These are phyloP conservation scores for Agapornis roseicollis DNA, from an alignment of 2,113 vertebrate species.

Conservation along the genomic window DNA sequence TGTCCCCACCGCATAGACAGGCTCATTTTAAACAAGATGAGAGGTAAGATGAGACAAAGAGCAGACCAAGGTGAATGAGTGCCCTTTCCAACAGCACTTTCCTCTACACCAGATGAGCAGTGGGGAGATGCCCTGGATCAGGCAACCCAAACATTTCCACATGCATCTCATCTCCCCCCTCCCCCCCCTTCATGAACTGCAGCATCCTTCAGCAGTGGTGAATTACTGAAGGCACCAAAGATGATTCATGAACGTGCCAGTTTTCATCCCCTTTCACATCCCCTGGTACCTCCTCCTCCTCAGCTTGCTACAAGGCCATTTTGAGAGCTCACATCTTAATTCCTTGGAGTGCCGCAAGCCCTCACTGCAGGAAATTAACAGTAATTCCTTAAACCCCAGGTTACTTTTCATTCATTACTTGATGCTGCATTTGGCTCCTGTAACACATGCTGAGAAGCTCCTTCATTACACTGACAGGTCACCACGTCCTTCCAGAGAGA, in stretches of 20 bases:
- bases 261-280: background rate
- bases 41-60: background rate
- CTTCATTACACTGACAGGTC: background rate
- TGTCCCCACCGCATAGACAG: background rate
- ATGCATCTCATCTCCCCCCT: background rate
- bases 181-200: background rate
- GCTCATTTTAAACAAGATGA: background rate
- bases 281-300: background rate
- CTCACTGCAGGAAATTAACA: background rate
- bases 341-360: background rate
- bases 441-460: background rate
- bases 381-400: background rate
- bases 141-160: background rate
- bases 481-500: background rate
- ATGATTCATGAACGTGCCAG: background rate
- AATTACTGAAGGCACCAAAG: background rate
- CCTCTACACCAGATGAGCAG: fast-evolving
- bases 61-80: background rate
- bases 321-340: background rate
- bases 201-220: background rate
- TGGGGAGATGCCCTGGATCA: background rate
- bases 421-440: background rate
- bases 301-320: background rate
- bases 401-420: background rate
- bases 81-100: background rate